Percentiles rank a stretch among this genome's conserved stretches.
These are phyloP conservation scores for Apis florea DNA, from an alignment of 1,140 invertebrate species.

Conservation along the genomic window DNA sequence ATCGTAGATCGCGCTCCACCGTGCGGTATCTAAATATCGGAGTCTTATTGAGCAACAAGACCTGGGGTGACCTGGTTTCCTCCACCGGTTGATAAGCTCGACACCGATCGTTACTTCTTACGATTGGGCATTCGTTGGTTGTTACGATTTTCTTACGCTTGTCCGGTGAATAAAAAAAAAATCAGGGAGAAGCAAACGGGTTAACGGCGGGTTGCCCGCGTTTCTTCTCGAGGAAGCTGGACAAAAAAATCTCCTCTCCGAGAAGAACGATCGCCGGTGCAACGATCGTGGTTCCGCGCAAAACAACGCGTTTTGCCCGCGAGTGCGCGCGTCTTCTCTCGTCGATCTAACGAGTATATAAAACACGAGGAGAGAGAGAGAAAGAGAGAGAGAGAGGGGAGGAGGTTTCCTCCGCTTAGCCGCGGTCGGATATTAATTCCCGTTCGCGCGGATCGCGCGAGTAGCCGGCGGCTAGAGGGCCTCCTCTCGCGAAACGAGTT, in stretches of 20 bases:
- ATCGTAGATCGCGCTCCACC: not conserved
- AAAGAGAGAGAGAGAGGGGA: not conserved
- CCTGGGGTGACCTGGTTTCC: not conserved
- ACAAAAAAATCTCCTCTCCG: not conserved
- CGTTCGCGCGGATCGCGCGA: conserved; percentile 37
- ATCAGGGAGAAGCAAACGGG: conserved; percentile 4
- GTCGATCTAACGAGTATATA: conserved; percentile 31
- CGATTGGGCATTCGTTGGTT: too few relatives aligned
- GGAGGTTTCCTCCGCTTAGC: conserved; percentile 9
- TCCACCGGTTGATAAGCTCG: not conserved
- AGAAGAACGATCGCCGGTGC: conserved; percentile 23
- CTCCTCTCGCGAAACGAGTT: conserved; percentile 22
- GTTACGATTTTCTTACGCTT: too few relatives aligned
- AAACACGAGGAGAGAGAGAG: not conserved
- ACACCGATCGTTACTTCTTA: not conserved
- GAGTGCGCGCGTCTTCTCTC: not conserved
- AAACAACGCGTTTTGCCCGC: conserved; percentile 13
- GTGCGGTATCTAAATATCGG: not conserved
- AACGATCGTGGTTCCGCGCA: not conserved
- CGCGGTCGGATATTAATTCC: conserved; percentile 39
- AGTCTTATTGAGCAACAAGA: not conserved
- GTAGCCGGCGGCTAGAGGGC: not conserved
- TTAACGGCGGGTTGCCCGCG: conserved; percentile 24
- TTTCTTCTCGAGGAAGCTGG: not conserved
- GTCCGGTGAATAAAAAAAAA: too few relatives aligned